Conservation (phyloP, 2,113 vertebrate genomes). For the Vombatus ursinus region DNA sequence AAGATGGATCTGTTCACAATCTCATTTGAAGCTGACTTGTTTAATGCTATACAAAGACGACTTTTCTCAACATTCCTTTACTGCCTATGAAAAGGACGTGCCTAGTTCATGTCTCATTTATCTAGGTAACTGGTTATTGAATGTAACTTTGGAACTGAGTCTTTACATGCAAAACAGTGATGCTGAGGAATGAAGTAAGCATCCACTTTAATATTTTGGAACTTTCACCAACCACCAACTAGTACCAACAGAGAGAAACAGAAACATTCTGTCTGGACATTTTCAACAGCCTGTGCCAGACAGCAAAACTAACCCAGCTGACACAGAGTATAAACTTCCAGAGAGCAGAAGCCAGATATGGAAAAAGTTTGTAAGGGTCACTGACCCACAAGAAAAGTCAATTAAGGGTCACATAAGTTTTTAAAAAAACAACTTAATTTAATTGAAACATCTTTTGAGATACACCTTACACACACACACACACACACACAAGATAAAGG, state of each 20-base stretch:
- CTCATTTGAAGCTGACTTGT: neutral
- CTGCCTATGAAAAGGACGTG: neutral
- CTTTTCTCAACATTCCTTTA: neutral
- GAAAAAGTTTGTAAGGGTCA: slow-evolving; percentile 1
- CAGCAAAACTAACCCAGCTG: slow-evolving; percentile 10
- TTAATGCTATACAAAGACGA: neutral
- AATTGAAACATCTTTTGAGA: neutral
- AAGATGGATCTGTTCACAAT: neutral
- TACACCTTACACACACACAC: neutral
- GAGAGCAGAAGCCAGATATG: neutral
- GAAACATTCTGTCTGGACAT: neutral
- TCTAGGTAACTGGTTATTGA: neutral
- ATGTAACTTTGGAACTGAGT: neutral
- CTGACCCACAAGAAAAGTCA: neutral
- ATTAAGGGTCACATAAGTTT: neutral
- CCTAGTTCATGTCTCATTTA: neutral
- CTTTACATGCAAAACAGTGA: slow-evolving; percentile 4
- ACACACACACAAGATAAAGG: too few species aligned
- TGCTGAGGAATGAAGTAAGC: neutral
- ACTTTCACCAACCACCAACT: neutral
- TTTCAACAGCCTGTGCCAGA: neutral
- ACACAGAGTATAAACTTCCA: slow-evolving; percentile 3
- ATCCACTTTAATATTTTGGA: slow-evolving; percentile 12
- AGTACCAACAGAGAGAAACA: slow-evolving; percentile 25
- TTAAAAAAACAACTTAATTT: neutral